A percentile compares a stretch with the other conserved stretches of the same genome.
These are phyloP conservation scores for Tupaia tana DNA, from an alignment of 2,113 vertebrate genomes.

Conservation along the genomic window DNA sequence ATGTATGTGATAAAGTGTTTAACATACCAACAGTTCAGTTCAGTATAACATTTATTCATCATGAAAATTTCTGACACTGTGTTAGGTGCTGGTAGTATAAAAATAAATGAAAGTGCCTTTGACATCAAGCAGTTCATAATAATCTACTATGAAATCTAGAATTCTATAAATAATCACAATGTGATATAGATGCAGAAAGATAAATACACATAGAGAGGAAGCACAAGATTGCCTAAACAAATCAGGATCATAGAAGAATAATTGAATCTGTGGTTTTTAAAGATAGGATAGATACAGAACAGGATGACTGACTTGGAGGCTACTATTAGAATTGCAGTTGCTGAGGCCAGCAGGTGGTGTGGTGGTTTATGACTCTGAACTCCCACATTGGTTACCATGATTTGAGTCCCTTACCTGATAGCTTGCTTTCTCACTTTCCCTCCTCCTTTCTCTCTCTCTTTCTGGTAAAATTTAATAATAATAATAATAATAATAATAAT, in stretches of 20 bases:
- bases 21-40: not conserved
- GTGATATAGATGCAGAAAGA: not conserved
- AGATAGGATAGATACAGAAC: not conserved
- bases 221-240: conserved; percentile 15
- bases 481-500: no score
- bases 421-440: no score
- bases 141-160: conserved; percentile 43
- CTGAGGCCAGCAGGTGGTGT: no score
- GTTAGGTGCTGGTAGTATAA: not conserved
- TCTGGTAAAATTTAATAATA: no score
- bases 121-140: conserved; percentile 17
- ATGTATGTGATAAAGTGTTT: not conserved
- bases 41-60: not conserved
- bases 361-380: no score
- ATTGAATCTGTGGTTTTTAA: conserved; percentile 35
- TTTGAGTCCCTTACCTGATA: no score
- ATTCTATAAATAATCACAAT: conserved; percentile 42
- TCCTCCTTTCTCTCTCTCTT: no score
- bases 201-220: not conserved
- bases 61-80: conserved; percentile 23
- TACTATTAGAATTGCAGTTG: not conserved
- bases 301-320: not conserved
- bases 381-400: no score
- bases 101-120: conserved; percentile 19
- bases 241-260: conserved; percentile 34